Evolutionary conservation across 2,113 vertebrate genomes (phyloP).

Genomic region (Phrynosoma blainvillii): DNA sequence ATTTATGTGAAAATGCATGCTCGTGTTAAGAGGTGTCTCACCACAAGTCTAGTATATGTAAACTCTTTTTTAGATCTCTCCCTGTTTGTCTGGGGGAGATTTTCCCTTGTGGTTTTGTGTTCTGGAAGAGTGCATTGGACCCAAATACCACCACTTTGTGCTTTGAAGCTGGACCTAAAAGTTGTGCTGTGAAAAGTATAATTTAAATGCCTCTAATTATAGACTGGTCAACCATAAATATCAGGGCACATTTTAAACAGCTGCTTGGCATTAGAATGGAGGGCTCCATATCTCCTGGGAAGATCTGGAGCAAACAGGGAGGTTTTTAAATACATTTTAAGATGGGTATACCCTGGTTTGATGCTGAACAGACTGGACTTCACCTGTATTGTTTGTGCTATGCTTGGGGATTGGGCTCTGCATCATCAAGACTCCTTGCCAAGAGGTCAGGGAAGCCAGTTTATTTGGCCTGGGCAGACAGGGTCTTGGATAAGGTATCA

Average conservation of each 20-base stretch:
- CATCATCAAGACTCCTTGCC: no score
- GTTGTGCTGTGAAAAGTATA: background rate
- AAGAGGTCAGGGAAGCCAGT: no score
- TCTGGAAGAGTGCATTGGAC: constrained; percentile 43
- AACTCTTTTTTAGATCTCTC: constrained; percentile 50
- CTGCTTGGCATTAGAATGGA: no score
- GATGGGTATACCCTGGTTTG: no score
- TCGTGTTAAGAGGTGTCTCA: constrained; percentile 54
- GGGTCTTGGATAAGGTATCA: no score
- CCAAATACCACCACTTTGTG: constrained; percentile 30
- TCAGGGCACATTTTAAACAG: background rate
- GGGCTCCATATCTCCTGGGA: no score
- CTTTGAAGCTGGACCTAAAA: constrained; percentile 57
- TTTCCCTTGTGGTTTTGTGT: constrained; percentile 35
- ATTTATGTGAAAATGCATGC: constrained; percentile 59
- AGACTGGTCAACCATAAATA: background rate
- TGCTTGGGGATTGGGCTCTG: no score
- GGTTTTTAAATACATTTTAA: no score
- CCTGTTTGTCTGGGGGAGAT: constrained; percentile 30
- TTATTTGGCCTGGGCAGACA: no score
- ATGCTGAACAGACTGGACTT: no score
- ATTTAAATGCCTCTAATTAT: background rate
- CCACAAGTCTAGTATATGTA: constrained; percentile 51
- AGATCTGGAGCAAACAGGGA: no score
- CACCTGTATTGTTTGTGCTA: no score